Percentiles rank a stretch among this genome's conserved stretches.
These are phyloP conservation scores for Drosophila saltans DNA, from an alignment of 1,140 invertebrate species.

Conservation along the genomic window DNA sequence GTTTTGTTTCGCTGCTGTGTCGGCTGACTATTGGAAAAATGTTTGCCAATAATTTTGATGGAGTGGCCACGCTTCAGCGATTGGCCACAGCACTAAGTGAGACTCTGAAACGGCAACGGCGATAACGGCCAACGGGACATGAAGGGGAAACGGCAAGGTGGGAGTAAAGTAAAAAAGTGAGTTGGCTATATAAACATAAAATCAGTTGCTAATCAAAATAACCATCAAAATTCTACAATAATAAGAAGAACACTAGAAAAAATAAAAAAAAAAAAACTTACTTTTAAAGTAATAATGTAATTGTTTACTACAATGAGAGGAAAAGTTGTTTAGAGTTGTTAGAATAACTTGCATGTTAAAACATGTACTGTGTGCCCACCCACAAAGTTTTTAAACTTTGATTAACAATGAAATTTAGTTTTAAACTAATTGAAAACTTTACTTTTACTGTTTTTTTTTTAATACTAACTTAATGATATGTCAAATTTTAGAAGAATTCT, in stretches of 20 bases:
- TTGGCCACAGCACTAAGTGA: slow-evolving; percentile 51
- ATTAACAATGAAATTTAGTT: too few species aligned
- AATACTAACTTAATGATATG: neutral
- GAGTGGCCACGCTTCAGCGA: slow-evolving; percentile 72
- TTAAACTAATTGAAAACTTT: too few species aligned
- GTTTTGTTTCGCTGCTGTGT: slow-evolving; percentile 25
- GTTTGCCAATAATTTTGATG: slow-evolving; percentile 72
- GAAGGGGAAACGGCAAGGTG: slow-evolving; percentile 21
- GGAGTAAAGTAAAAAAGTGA: neutral
- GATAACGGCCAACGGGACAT: slow-evolving; percentile 6
- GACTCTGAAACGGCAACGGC: slow-evolving; percentile 21
- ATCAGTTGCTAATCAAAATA: neutral
- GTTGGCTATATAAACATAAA: neutral
- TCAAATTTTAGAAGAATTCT: neutral
- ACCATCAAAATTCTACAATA: too few species aligned
- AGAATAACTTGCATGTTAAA: too few species aligned
- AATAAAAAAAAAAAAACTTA: too few species aligned
- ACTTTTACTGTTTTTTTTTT: too few species aligned
- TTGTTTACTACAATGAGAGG: too few species aligned
- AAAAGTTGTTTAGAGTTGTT: too few species aligned
- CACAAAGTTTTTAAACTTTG: too few species aligned
- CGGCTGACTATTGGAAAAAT: slow-evolving; percentile 59
- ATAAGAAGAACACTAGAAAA: too few species aligned
- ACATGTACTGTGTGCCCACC: too few species aligned
- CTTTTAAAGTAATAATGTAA: too few species aligned